Evolutionary conservation across 1,140 invertebrate species (phyloP).

Genomic region (Conus betulinus): DNA sequence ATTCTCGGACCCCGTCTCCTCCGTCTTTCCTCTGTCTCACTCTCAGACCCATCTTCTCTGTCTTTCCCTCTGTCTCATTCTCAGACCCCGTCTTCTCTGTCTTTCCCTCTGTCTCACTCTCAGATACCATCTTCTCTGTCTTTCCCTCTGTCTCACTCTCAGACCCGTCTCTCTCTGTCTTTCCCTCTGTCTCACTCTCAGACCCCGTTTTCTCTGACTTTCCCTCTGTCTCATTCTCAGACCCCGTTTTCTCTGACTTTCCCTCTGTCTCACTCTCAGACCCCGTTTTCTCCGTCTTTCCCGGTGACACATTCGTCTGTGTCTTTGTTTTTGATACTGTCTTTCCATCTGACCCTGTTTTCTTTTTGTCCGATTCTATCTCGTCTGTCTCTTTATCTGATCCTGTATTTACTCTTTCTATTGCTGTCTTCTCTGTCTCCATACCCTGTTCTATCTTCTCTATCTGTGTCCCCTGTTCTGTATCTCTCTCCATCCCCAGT

Average conservation of each 20-base stretch:
- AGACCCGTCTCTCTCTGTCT: not conserved
- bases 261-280: not conserved
- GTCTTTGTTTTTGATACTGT: not conserved
- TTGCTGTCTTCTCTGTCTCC: not conserved
- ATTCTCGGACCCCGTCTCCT: conserved; percentile 23
- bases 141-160: conserved; percentile 25
- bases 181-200: not conserved
- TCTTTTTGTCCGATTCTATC: not conserved
- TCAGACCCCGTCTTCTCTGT: too few relatives aligned
- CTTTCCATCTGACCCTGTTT: not conserved
- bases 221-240: not conserved
- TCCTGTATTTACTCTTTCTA: too few relatives aligned
- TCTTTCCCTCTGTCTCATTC: conserved; percentile 7
- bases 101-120: not conserved
- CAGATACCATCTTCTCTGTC: too few relatives aligned
- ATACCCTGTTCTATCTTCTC: too few relatives aligned
- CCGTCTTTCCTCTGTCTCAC: not conserved
- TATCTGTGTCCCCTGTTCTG: too few relatives aligned
- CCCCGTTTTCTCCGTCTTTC: not conserved
- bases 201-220: not conserved
- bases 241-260: not conserved
- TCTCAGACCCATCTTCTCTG: not conserved
- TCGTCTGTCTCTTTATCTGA: not conserved
- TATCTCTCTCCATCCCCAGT: too few relatives aligned
- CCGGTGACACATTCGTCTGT: not conserved